Percentiles rank a stretch among this genome's conserved stretches.
These are phyloP conservation scores for Zalophus californianus DNA, from an alignment of 2,797 vertebrate species.

Conservation along the genomic window DNA sequence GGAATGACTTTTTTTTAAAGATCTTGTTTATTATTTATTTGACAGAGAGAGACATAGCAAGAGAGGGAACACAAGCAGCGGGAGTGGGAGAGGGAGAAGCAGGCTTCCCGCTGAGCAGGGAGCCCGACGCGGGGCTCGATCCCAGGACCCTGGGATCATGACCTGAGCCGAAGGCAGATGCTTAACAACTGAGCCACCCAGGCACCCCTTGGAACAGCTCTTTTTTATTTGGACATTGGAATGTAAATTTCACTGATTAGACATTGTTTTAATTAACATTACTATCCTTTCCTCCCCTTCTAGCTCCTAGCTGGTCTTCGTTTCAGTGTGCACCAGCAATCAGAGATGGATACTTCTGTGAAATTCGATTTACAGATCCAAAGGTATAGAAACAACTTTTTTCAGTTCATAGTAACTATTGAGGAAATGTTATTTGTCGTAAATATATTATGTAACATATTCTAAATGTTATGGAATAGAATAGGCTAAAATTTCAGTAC, in stretches of 20 bases:
- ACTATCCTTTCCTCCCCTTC: background rate
- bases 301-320: slow-evolving; percentile 94
- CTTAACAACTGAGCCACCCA: too few species aligned
- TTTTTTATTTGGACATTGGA: background rate
- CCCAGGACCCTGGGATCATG: too few species aligned
- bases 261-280: background rate
- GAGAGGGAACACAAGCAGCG: too few species aligned
- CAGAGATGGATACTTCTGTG: slow-evolving; percentile 96
- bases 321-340: slow-evolving; percentile 97
- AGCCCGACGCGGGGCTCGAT: too few species aligned
- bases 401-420: background rate
- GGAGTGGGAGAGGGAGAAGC: too few species aligned
- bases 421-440: background rate
- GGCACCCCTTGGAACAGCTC: background rate
- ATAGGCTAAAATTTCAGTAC: background rate
- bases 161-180: too few species aligned
- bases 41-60: too few species aligned
- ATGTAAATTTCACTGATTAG: background rate
- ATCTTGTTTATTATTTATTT: too few species aligned
- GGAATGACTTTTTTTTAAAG: background rate
- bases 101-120: too few species aligned
- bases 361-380: slow-evolving; percentile 95
- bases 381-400: slow-evolving; percentile 88
- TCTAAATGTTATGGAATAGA: background rate
- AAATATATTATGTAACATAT: background rate